A percentile compares a stretch with the other conserved stretches of the same genome.
phyloP scores from a whole-genome alignment of 2,888 invertebrate species.

The Chromoteleia sp. region DNA sequence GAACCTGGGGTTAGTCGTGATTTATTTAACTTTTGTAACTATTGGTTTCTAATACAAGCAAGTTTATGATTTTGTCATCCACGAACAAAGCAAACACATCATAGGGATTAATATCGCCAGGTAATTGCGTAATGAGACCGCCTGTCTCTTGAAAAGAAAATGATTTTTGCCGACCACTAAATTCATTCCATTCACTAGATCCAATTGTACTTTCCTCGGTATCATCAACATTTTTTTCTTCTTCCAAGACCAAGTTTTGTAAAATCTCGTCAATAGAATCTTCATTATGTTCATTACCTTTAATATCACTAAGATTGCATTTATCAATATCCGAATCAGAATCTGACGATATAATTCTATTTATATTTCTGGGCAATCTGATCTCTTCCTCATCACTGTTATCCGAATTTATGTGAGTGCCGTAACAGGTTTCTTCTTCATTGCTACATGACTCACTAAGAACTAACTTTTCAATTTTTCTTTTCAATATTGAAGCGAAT shows the following conservation, averaged over 20 bases:
- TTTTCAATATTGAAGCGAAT: neutral
- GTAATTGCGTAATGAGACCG: constrained; percentile 56
- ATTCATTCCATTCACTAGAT: constrained; percentile 46
- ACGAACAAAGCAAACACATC: constrained; percentile 59
- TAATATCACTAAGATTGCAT: constrained; percentile 59
- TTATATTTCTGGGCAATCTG: constrained; percentile 54
- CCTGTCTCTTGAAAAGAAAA: constrained; percentile 51
- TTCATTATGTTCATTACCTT: constrained; percentile 63
- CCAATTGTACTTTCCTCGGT: constrained; percentile 49
- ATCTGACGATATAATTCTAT: constrained; percentile 61
- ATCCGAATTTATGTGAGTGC: constrained; percentile 42
- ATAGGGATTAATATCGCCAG: constrained; percentile 47
- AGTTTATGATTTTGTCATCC: constrained; percentile 63
- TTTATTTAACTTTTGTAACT: constrained; percentile 14
- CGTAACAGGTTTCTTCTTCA: neutral
- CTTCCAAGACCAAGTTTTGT: constrained; percentile 58
- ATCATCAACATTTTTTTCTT: constrained; percentile 55
- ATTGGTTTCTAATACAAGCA: constrained; percentile 49
- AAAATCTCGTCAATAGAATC: constrained; percentile 64
- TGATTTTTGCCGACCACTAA: constrained; percentile 48
- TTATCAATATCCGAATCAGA: constrained; percentile 63
- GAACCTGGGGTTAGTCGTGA: neutral
- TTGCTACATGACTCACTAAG: neutral
- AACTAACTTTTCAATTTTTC: neutral
- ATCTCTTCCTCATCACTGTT: constrained; percentile 50